Base-by-base conservation (phyloP, 2,113 vertebrate species). In the Alaudala cheleensis region DNA sequence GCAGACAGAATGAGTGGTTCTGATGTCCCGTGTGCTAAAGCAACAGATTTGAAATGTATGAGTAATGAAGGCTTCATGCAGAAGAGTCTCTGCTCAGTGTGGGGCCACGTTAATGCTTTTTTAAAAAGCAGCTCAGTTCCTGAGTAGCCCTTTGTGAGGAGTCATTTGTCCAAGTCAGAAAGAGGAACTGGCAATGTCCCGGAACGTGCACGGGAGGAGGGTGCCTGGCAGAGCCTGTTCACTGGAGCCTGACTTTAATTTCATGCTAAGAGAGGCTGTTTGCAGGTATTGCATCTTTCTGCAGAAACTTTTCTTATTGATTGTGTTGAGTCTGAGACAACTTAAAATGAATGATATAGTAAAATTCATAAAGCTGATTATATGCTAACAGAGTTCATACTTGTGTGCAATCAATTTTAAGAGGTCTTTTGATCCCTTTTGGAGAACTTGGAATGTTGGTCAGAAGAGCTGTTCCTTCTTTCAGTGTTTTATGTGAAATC, bases 211-310 rank as follows among this genome's bases (percentile, higher is more conserved):
- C 57, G 49, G 34, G 91, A 91, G 95, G 64, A 58, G 82, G 84
- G 82, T 94, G 90, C 88, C 85, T 16, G 5, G 80, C 69, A 86
- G 81, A 90, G 95, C 88, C 88, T 62, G 23, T 69, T 73, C 91
- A 74, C 83, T 88, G 64, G 67, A 78, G 42, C 86, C 62, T 92
- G 70, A 89, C 53, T 85, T 97, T 88, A 96, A 79, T 91, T 85
- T 96, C 92, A 97, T 96, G 93, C 98, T 98, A 95, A 97, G 90
- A 88, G 92, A 98, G 82, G 56, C 94, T 70, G 76, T 94, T 92
- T 94, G 42, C 97, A 98, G 98, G 98, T 98, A 98, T 91, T 58
- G 79, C 94, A 49, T 83, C 64, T 82, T 83, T 93, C 93, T 92
- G 70, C 58, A 92, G 54, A 93, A 88, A 84, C 65, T 83, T 62